Evolutionary conservation across 2,113 vertebrate genomes (phyloP).

Genomic region (Todiramphus chloris): DNA sequence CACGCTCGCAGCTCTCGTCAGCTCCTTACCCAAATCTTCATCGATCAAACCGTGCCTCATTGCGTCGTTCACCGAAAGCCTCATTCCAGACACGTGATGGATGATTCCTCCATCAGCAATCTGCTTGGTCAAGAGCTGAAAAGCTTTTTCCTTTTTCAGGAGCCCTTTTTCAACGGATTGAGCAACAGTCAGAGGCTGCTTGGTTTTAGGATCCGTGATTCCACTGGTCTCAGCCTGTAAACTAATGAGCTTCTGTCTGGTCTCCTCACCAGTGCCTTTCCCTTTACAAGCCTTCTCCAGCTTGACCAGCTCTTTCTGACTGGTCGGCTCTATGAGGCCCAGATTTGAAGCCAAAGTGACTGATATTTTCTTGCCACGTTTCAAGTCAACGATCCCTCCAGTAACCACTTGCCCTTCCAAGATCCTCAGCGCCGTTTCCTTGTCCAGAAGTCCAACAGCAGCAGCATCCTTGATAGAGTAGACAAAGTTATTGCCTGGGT

Average conservation of each 20-base stretch:
- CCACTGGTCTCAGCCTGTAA: slow-evolving; percentile 91
- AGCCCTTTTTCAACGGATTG: slow-evolving; percentile 81
- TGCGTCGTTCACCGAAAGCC: slow-evolving; percentile 83
- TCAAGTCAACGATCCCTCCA: slow-evolving; percentile 91
- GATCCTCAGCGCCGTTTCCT: slow-evolving; percentile 80
- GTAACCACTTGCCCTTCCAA: slow-evolving; percentile 91
- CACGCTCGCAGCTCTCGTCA: slow-evolving; percentile 80
- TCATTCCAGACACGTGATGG: slow-evolving; percentile 87
- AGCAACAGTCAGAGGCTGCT: slow-evolving; percentile 74
- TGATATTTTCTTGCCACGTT: slow-evolving; percentile 86
- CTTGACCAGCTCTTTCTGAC: slow-evolving; percentile 77
- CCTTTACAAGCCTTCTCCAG: slow-evolving; percentile 91
- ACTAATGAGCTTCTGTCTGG: slow-evolving; percentile 75
- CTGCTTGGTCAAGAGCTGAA: slow-evolving; percentile 82
- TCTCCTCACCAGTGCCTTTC: slow-evolving; percentile 72
- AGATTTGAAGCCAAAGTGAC: slow-evolving; percentile 91
- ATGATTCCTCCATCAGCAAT: slow-evolving; percentile 90
- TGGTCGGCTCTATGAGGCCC: slow-evolving; percentile 80
- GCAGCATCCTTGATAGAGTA: slow-evolving; percentile 85
- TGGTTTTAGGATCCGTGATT: slow-evolving; percentile 83
- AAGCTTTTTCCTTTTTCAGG: slow-evolving; percentile 74
- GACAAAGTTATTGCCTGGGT: slow-evolving; percentile 75
- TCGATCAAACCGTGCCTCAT: slow-evolving; percentile 79
- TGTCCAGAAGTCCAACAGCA: slow-evolving; percentile 83
- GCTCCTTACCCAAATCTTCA: slow-evolving; percentile 72